Conservation (phyloP, 2,888 invertebrate genomes). For the Plutella xylostella region DNA sequence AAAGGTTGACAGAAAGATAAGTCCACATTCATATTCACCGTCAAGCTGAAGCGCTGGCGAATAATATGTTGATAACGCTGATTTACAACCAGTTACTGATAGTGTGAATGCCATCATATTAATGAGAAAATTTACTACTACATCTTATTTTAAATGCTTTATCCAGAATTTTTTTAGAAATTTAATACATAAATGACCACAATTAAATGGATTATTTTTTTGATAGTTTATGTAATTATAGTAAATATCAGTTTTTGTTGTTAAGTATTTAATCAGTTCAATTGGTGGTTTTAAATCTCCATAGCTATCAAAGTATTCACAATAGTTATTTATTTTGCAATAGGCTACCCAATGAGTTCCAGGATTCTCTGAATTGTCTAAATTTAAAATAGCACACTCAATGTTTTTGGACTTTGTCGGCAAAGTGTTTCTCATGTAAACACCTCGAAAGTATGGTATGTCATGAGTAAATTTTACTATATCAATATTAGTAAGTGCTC, state of each 20-base stretch:
- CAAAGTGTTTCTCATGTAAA: constrained; percentile 18
- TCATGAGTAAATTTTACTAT: constrained; percentile 7
- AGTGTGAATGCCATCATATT: too few relatives aligned
- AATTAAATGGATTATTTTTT: constrained; percentile 1
- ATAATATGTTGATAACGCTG: too few relatives aligned
- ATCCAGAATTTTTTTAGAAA: constrained; percentile 5
- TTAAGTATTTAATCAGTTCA: constrained; percentile 23
- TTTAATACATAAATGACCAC: constrained; percentile 10
- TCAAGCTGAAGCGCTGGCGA: too few relatives aligned
- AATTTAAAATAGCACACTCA: constrained; percentile 23
- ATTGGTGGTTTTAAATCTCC: constrained; percentile 27
- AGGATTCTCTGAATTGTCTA: constrained; percentile 20
- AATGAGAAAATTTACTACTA: too few relatives aligned
- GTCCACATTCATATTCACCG: too few relatives aligned
- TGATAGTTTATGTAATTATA: constrained; percentile 21
- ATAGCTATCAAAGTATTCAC: constrained; percentile 34
- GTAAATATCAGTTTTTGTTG: constrained; percentile 8
- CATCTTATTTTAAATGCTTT: background rate
- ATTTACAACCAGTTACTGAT: too few relatives aligned
- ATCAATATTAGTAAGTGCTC: constrained; percentile 13
- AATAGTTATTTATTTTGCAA: constrained; percentile 22
- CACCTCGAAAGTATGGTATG: constrained; percentile 18
- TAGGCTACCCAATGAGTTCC: constrained; percentile 37
- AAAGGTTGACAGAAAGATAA: too few relatives aligned
- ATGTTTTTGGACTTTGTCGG: constrained; percentile 19